A percentile compares a stretch with the other conserved stretches of the same genome.
Conservation (phyloP, 2,797 vertebrate genomes). For the Cryptoprocta ferox region DNA sequence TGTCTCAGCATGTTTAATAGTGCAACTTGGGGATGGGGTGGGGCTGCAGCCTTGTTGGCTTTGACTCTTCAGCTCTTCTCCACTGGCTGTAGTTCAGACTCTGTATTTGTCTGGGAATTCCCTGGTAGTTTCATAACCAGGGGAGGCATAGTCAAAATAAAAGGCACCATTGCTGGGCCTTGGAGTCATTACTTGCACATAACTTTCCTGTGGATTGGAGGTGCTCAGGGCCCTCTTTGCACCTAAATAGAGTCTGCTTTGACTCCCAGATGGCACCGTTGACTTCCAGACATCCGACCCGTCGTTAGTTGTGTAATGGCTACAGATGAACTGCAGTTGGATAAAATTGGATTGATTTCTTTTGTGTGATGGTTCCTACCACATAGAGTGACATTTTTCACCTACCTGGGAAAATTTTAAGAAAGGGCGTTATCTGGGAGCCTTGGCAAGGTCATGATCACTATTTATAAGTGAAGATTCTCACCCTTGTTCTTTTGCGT, state of each 20-base stretch:
- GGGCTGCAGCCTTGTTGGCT: neutral
- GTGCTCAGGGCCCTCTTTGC: neutral
- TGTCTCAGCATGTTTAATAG: neutral
- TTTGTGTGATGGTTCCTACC: neutral
- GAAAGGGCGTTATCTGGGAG: neutral
- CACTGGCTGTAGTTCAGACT: neutral
- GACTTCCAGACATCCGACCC: neutral
- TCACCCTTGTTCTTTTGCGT: neutral
- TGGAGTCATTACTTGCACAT: neutral
- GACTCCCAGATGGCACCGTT: neutral
- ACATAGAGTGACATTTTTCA: neutral
- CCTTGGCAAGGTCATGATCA: neutral
- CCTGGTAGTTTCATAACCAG: neutral
- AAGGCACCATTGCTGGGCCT: neutral
- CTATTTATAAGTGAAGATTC: neutral
- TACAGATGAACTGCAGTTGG: neutral
- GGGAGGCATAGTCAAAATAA: neutral
- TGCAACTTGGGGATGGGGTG: fast-evolving
- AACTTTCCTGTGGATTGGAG: neutral
- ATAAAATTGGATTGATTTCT: neutral
- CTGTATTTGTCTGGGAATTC: neutral
- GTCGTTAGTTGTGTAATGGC: neutral
- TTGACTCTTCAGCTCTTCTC: neutral
- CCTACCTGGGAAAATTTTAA: neutral
- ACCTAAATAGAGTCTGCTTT: neutral